phyloP scores from a whole-genome alignment of 2,888 invertebrate genomes.

The Limnephilus marmoratus region DNA sequence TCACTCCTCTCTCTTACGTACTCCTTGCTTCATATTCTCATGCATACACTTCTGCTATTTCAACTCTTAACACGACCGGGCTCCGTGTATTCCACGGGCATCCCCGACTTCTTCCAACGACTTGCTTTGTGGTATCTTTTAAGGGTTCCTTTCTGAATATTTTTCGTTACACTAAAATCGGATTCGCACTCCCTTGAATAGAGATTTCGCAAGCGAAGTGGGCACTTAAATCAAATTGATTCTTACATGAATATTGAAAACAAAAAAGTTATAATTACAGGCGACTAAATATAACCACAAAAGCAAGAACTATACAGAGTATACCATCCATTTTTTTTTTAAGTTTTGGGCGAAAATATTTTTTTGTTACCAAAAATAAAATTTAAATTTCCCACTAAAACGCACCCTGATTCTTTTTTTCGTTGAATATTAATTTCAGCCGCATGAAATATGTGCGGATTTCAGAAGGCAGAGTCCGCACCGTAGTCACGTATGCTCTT shows the following conservation, averaged over 20 bases:
- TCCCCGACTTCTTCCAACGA: no score
- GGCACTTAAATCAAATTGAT: no score
- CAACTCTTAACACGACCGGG: not conserved
- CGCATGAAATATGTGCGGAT: conserved; percentile 19
- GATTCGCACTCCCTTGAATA: no score
- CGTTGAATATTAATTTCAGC: conserved; percentile 9
- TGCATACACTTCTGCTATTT: not conserved
- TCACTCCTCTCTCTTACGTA: not conserved
- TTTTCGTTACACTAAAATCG: no score
- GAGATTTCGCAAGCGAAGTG: no score
- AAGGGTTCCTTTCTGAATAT: no score
- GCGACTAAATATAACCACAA: not conserved
- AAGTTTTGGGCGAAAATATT: no score
- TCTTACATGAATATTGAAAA: not conserved
- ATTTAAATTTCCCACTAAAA: not conserved
- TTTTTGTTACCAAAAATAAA: not conserved
- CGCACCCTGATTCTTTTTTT: not conserved
- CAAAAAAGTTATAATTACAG: not conserved
- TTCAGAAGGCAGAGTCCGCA: conserved; percentile 22
- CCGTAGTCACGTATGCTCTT: conserved; percentile 50
- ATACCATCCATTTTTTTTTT: not conserved
- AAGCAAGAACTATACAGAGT: not conserved
- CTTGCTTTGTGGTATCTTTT: no score
- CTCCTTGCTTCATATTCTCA: not conserved
- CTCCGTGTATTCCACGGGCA: not conserved